phyloP scores from a whole-genome alignment of 1,140 invertebrate genomes.

The Chrysoperla carnea region DNA sequence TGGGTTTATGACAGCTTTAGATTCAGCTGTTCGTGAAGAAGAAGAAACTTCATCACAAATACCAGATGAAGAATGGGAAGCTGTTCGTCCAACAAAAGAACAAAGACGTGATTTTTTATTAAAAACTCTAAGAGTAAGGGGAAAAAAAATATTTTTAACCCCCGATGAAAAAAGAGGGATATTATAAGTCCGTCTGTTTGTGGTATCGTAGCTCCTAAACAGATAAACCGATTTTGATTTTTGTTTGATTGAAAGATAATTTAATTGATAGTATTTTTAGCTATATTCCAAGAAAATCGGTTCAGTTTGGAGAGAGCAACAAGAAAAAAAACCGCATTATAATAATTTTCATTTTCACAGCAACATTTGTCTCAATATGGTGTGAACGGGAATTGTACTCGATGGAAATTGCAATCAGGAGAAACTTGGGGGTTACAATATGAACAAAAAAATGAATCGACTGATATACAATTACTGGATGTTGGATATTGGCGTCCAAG shows the following conservation, averaged over 20 bases:
- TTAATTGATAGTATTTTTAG: too few species aligned
- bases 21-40: slow-evolving; percentile 44
- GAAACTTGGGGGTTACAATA: slow-evolving; percentile 46
- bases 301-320: too few species aligned
- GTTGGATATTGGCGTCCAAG: slow-evolving; percentile 56
- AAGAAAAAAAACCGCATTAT: too few species aligned
- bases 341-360: slow-evolving; percentile 21
- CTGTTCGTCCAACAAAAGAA: slow-evolving; percentile 44
- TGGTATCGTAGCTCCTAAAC: too few species aligned
- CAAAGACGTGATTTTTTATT: slow-evolving; percentile 42
- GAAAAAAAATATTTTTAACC: too few species aligned
- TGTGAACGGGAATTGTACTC: slow-evolving; percentile 40
- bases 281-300: too few species aligned
- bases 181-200: too few species aligned
- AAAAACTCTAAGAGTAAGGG: slow-evolving; percentile 36
- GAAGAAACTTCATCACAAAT: slow-evolving; percentile 47
- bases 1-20: slow-evolving; percentile 40
- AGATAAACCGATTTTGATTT: too few species aligned
- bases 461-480: slow-evolving; percentile 26
- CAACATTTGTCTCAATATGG: slow-evolving; percentile 27
- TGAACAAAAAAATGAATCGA: slow-evolving; percentile 5
- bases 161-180: too few species aligned
- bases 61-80: slow-evolving; percentile 67
- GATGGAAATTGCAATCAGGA: slow-evolving; percentile 42
- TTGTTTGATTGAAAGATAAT: too few species aligned